phyloP scores from a whole-genome alignment of 1,140 invertebrate species.

The Dendroctonus ponderosae region DNA sequence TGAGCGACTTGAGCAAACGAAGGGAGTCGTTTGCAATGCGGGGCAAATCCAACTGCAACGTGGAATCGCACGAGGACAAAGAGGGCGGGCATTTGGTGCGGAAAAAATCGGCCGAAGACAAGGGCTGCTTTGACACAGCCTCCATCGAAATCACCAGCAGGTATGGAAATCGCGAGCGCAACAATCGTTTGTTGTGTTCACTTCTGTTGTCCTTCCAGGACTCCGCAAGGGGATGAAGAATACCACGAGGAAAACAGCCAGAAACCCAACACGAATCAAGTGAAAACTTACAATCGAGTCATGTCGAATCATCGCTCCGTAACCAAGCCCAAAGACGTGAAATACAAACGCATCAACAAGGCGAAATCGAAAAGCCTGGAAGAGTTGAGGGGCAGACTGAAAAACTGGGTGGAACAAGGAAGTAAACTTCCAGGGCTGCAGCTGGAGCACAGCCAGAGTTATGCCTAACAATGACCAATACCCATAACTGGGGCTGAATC shows the following conservation, averaged over 20 bases:
- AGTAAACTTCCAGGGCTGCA: constrained; percentile 55
- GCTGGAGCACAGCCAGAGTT: constrained; percentile 49
- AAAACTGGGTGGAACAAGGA: constrained; percentile 80
- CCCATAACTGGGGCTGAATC: background rate
- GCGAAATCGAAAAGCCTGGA: constrained; percentile 86
- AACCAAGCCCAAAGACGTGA: constrained; percentile 86
- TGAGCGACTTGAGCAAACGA: constrained; percentile 52
- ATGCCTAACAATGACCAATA: constrained; percentile 38
- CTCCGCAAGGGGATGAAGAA: background rate
- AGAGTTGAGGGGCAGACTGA: constrained; percentile 75
- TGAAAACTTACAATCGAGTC: constrained; percentile 79
- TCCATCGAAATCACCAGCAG: background rate
- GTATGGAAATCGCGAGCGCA: background rate
- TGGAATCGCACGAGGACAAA: constrained; percentile 52
- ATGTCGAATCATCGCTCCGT: constrained; percentile 88
- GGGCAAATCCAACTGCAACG: constrained; percentile 51
- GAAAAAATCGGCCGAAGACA: constrained; percentile 47
- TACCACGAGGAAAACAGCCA: constrained; percentile 12
- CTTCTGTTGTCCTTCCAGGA: background rate
- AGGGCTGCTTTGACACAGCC: too few relatives aligned
- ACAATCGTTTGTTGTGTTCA: too few relatives aligned
- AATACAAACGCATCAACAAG: constrained; percentile 87
- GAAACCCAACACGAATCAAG: constrained; percentile 43
- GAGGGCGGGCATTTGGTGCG: constrained; percentile 43
- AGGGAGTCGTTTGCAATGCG: constrained; percentile 52